phyloP scores from a whole-genome alignment of 2,888 invertebrate species.

The Corythucha ciliata region DNA sequence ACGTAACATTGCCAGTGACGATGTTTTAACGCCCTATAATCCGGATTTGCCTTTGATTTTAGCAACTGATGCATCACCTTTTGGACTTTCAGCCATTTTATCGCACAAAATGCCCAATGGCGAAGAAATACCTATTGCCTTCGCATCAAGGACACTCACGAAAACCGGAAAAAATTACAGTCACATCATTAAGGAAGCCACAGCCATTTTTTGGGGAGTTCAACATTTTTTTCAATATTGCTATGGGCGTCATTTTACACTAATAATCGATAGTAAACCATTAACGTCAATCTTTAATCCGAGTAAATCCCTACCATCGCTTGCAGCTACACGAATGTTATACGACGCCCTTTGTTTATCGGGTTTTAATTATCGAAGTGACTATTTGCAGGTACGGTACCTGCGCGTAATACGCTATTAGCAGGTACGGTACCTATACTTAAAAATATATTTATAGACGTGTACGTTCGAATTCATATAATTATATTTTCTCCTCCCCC shows the following conservation, averaged over 20 bases:
- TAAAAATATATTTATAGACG: no score
- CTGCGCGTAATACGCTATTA: no score
- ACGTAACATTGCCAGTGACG: conserved; percentile 16
- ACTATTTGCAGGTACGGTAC: no score
- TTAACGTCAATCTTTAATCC: conserved; percentile 20
- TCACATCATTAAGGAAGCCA: conserved; percentile 18
- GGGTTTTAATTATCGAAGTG: conserved; percentile 18
- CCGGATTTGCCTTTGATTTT: conserved; percentile 14
- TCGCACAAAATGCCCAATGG: conserved; percentile 14
- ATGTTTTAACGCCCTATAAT: conserved; percentile 12
- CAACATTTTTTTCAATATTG: conserved; percentile 10
- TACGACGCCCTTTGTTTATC: conserved; percentile 12
- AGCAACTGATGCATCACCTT: conserved; percentile 21
- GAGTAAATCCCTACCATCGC: conserved; percentile 8
- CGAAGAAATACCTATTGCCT: conserved; percentile 11
- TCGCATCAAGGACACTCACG: conserved; percentile 1
- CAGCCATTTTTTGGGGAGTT: conserved; percentile 20
- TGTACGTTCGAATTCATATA: no score
- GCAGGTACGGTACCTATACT: no score
- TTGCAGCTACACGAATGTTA: conserved; percentile 12
- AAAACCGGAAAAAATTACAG: neutral
- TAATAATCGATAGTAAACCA: conserved; percentile 23
- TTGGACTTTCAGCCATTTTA: conserved; percentile 12
- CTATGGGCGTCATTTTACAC: conserved; percentile 22
- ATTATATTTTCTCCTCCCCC: no score